Conservation (phyloP, 1,140 invertebrate genomes). For the Penaeus japonicus region DNA sequence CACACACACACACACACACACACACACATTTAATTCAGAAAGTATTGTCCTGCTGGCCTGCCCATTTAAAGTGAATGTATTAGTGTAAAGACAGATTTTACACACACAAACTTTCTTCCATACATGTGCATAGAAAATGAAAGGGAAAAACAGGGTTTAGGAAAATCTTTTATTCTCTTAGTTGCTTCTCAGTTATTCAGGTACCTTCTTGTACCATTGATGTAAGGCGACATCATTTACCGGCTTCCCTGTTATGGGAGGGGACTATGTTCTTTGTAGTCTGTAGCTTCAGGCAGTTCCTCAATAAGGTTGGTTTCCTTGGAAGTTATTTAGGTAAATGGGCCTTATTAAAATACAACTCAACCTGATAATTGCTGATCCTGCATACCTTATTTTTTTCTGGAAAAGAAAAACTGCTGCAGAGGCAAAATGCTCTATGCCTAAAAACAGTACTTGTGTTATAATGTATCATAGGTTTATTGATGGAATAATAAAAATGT, state of each 20-base stretch:
- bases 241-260: too few species aligned
- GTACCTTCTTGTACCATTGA: neutral
- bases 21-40: too few species aligned
- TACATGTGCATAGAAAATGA: too few species aligned
- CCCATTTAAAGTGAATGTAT: too few species aligned
- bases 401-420: conserved; percentile 2
- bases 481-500: conserved; percentile 48
- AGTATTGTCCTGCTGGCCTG: too few species aligned
- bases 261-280: neutral
- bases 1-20: too few species aligned
- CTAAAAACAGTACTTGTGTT: conserved; percentile 40
- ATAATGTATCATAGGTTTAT: conserved; percentile 48
- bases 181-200: neutral
- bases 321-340: conserved; percentile 8
- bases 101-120: too few species aligned
- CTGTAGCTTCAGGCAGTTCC: neutral
- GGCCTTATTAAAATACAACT: conserved; percentile 23
- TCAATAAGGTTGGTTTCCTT: neutral
- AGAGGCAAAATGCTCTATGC: conserved; percentile 33
- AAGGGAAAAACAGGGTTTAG: too few species aligned
- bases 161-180: neutral
- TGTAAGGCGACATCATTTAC: too few species aligned
- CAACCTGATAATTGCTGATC: conserved; percentile 33
- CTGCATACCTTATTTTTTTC: neutral
- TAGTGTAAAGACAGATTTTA: too few species aligned